Evolutionary conservation across 2,888 invertebrate genomes (phyloP).

Genomic region (Allygus modestus): DNA sequence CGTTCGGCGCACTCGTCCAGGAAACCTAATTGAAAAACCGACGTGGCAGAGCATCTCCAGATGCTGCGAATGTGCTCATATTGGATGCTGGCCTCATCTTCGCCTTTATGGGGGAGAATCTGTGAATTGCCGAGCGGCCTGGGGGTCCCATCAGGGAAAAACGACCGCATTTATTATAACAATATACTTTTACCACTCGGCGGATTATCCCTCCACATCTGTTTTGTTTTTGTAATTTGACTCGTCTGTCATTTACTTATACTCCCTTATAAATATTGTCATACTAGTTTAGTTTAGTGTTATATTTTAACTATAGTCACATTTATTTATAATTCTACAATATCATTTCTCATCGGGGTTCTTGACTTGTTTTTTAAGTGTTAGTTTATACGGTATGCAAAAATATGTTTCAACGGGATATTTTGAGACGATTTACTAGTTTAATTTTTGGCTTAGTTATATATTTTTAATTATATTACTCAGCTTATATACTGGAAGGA

Average conservation of each 20-base stretch:
- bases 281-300: no score
- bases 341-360: no score
- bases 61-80: conserved; percentile 18
- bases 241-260: not conserved
- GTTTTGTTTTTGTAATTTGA: not conserved
- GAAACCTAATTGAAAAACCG: conserved; percentile 52
- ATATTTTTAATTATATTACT: no score
- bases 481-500: no score
- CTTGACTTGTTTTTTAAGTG: no score
- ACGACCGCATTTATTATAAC: conserved; percentile 26
- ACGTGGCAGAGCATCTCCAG: not conserved
- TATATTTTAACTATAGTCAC: no score
- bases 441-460: no score
- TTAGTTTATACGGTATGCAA: no score
- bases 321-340: no score
- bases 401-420: no score
- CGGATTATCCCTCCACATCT: conserved; percentile 5
- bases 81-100: not conserved
- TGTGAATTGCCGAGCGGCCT: not conserved
- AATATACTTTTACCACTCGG: conserved; percentile 17
- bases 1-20: conserved; percentile 5
- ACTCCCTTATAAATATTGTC: no score
- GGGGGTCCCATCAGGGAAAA: not conserved
- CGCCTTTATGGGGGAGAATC: conserved; percentile 1
- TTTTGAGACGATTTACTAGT: no score